Evolutionary conservation across 2,888 invertebrate genomes (phyloP), one percentile per base, ranked within the genome.

Genomic region (Yponomeuta plumbellus): DNA sequence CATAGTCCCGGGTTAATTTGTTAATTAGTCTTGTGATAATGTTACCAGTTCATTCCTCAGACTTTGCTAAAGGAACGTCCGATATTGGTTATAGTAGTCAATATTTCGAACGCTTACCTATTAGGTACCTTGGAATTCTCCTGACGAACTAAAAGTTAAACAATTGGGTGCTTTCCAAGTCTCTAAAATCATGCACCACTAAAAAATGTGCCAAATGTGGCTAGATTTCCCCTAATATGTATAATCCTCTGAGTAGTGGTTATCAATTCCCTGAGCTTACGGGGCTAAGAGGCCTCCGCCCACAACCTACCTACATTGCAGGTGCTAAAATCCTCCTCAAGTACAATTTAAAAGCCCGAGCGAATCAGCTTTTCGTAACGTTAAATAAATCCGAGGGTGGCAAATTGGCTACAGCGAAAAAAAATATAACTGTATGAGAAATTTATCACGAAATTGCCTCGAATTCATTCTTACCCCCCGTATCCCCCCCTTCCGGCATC

Each of bases 371-470:
- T 59, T 59, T 59, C 23, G 13, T 23, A 59, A 23, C 59, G 23
- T 22, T 23, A 59, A 59, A 59, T 21, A 21, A 59, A 59, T 23
- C 61, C 61, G 61, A 61, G 61, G 61, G 61, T 17, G 61, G 61
- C 61, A 61, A 26, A 61, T 61, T 23, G 61, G 61, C 61, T 23
- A 52, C 44, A 3, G 44, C 44, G 44, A 52, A 52, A 52, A n/a
- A 52, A 52, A 52, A 34, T 23, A 61, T 58, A 58, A 58, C 58
- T 52, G 21, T 59, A 21, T 22, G 23, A 61, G 26, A 61, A 61
- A 61, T 10, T 61, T 61, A 23, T 26, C 23, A 61, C 61, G 23
- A 61, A 61, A 61, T 61, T 23, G 61, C 61, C 26, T 61, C 61
- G 26, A 34, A 61, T 26, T 61, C 61, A 61, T 61, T 61, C 59